These are phyloP conservation scores for Xylocampa areola DNA, from an alignment of 2,888 invertebrate species.

Conservation along the genomic window DNA sequence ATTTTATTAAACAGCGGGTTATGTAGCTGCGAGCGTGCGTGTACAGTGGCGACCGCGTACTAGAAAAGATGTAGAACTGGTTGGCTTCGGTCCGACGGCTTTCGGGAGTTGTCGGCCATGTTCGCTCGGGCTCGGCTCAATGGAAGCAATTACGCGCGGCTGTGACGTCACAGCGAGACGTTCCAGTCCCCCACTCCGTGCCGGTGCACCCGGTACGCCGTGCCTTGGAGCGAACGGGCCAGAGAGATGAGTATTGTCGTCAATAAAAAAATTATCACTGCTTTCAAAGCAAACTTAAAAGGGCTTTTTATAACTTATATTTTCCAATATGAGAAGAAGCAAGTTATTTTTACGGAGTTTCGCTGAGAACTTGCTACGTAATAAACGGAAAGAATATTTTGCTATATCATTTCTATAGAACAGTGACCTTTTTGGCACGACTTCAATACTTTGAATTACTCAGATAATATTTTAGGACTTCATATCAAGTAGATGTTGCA, in stretches of 20 bases:
- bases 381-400: neutral
- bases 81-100: slow-evolving; percentile 79
- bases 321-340: neutral
- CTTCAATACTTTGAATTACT: slow-evolving; percentile 25
- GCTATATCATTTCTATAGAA: slow-evolving; percentile 14
- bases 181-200: slow-evolving; percentile 57
- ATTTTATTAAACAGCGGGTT: slow-evolving; percentile 57
- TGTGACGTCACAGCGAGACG: slow-evolving; percentile 81
- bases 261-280: slow-evolving; percentile 43
- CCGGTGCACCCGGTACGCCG: slow-evolving; percentile 60
- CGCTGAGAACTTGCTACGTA: neutral
- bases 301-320: slow-evolving; percentile 10
- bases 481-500: neutral
- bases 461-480: slow-evolving; percentile 10
- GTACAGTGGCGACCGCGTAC: slow-evolving; percentile 81
- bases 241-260: slow-evolving; percentile 16
- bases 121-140: slow-evolving; percentile 78
- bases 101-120: slow-evolving; percentile 73
- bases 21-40: slow-evolving; percentile 71
- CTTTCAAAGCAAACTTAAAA: slow-evolving; percentile 14
- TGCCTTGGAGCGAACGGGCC: slow-evolving; percentile 13
- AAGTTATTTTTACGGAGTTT: slow-evolving; percentile 1
- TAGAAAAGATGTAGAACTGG: slow-evolving; percentile 83
- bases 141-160: slow-evolving; percentile 76
- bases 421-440: slow-evolving; percentile 46